Evolutionary conservation across 2,113 vertebrate genomes (phyloP).

Genomic region (Crotalus horridus): DNA sequence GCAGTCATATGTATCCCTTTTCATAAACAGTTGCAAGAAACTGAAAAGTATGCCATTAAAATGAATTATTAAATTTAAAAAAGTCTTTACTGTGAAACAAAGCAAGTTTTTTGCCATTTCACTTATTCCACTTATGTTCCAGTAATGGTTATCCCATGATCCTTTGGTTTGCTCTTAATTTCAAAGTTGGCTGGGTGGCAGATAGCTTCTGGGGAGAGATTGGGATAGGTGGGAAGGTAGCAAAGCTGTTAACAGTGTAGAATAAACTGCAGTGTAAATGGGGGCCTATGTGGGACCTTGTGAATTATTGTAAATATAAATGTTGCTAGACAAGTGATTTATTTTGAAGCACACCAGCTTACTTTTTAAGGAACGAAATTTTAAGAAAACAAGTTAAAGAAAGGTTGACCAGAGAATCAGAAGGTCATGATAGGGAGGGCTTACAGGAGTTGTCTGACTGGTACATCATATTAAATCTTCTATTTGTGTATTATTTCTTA

Average conservation of each 20-base stretch:
- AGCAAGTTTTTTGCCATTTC: background rate
- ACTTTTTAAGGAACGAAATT: background rate
- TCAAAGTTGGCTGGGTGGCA: background rate
- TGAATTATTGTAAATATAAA: background rate
- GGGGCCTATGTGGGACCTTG: background rate
- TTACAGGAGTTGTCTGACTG: no score
- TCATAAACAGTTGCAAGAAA: background rate
- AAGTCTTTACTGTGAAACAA: background rate
- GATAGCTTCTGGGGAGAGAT: background rate
- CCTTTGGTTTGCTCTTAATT: background rate
- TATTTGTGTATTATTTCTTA: no score
- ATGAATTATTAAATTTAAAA: background rate
- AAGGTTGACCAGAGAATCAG: background rate
- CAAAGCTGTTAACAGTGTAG: background rate
- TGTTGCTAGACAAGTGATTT: background rate
- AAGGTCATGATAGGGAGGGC: no score
- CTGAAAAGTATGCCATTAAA: background rate
- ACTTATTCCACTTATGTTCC: background rate
- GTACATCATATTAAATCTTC: no score
- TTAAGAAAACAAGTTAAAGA: background rate
- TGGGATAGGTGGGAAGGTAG: background rate
- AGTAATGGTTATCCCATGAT: background rate
- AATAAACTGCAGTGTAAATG: background rate
- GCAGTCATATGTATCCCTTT: background rate
- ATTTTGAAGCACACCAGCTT: background rate